Conservation (phyloP, 2,113 vertebrate genomes). For the Tupaia chinensis region DNA sequence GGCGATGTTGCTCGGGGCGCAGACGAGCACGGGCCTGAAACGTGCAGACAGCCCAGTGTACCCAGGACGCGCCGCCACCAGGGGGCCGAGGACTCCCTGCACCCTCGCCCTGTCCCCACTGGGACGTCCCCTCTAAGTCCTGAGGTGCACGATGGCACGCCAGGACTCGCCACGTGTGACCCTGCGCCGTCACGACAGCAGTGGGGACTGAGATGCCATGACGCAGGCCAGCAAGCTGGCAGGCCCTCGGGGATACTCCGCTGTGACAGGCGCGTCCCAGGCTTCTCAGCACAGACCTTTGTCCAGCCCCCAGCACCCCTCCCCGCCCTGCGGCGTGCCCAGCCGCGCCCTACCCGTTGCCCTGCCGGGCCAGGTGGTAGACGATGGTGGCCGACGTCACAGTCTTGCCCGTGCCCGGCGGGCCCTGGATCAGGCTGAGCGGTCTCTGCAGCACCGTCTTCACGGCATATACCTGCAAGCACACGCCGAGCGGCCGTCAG, state of each 20-base stretch:
- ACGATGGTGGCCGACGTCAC: conserved; percentile 99
- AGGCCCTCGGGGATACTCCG: not conserved
- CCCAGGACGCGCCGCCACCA: not conserved
- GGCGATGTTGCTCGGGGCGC: conserved; percentile 98
- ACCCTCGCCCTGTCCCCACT: rapidly evolving
- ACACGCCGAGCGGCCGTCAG: rapidly evolving
- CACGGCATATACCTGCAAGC: conserved; percentile 96
- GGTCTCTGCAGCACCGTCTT: conserved; percentile 98
- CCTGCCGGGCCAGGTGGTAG: conserved; percentile 97
- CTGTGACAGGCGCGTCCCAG: not conserved
- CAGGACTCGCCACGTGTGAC: rapidly evolving
- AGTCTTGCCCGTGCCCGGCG: conserved; percentile 97
- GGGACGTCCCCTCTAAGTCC: too few species aligned
- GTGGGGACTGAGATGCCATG: not conserved
- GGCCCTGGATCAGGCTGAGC: conserved; percentile 98
- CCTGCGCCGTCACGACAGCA: not conserved
- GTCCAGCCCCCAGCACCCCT: too few species aligned
- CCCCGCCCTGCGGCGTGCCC: rapidly evolving
- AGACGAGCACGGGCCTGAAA: conserved; percentile 96
- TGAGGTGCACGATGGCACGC: not conserved
- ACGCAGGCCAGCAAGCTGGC: not conserved
- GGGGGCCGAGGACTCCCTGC: not conserved
- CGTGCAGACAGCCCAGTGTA: rapidly evolving
- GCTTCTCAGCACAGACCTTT: not conserved
- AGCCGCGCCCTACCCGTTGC: conserved; percentile 92